A percentile compares a stretch with the other conserved stretches of the same genome.
Conservation (phyloP, 2,888 invertebrate species). For the Hypomecis atomaria region DNA sequence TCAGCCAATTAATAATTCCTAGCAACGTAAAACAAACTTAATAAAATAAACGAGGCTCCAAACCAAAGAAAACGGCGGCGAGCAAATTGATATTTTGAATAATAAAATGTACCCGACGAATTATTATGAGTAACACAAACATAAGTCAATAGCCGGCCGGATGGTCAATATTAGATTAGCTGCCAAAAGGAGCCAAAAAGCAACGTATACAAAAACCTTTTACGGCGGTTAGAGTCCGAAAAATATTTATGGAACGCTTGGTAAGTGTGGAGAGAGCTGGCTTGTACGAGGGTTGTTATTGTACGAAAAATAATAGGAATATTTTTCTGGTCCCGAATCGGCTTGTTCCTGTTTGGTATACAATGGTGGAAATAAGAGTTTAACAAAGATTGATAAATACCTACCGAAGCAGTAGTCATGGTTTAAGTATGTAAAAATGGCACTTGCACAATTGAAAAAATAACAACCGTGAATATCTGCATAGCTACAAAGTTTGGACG, state of each 20-base stretch:
- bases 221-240: constrained; percentile 80
- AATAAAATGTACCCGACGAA: constrained; percentile 79
- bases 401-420: too few relatives aligned
- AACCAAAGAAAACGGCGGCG: constrained; percentile 71
- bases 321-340: background rate
- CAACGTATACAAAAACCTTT: constrained; percentile 85
- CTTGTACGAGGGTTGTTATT: constrained; percentile 30
- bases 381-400: too few relatives aligned
- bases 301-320: constrained; percentile 26
- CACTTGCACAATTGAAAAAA: too few relatives aligned
- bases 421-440: too few relatives aligned
- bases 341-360: background rate
- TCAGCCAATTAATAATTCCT: constrained; percentile 50
- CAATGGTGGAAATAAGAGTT: background rate
- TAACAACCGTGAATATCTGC: too few relatives aligned
- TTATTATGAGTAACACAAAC: constrained; percentile 83
- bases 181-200: constrained; percentile 84
- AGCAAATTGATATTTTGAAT: constrained; percentile 84
- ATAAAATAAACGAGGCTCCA: constrained; percentile 55
- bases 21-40: constrained; percentile 46
- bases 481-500: too few relatives aligned
- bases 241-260: constrained; percentile 80
- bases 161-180: constrained; percentile 85
- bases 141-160: constrained; percentile 83
- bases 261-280: constrained; percentile 62